A percentile compares a stretch with the other conserved stretches of the same genome.
Evolutionary conservation across 2,113 vertebrate genomes (phyloP).

Genomic region (Ictalurus furcatus): DNA sequence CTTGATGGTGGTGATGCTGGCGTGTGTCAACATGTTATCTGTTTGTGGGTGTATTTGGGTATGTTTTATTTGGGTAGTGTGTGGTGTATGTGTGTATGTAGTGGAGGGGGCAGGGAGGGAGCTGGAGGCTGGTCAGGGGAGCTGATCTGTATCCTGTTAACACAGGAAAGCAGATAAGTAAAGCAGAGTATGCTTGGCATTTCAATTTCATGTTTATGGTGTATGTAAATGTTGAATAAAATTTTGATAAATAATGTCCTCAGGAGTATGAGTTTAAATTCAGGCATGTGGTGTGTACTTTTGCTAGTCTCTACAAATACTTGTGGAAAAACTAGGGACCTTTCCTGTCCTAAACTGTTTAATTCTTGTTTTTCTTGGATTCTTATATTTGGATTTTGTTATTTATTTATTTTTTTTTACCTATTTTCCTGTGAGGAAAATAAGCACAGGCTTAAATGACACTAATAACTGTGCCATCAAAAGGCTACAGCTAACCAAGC

Average conservation of each 20-base stretch:
- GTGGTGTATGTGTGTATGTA: slow-evolving; percentile 3
- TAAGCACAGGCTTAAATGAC: not conserved
- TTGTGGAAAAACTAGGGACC: not conserved
- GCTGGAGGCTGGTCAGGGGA: slow-evolving; percentile 36
- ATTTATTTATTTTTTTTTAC: not conserved
- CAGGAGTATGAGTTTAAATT: slow-evolving; percentile 25
- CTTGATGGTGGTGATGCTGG: slow-evolving; percentile 22
- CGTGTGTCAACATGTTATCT: slow-evolving; percentile 30
- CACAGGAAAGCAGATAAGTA: slow-evolving; percentile 42
- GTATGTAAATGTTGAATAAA: slow-evolving; percentile 45
- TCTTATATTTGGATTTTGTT: not conserved
- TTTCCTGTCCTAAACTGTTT: not conserved
- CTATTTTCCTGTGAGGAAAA: not conserved
- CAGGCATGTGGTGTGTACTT: slow-evolving; percentile 4
- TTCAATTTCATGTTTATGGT: slow-evolving; percentile 53
- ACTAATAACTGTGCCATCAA: not conserved
- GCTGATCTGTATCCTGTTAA: slow-evolving; percentile 53
- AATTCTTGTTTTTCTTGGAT: not conserved
- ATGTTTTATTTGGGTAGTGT: slow-evolving; percentile 33
- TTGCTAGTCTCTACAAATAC: not conserved
- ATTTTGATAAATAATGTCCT: slow-evolving; percentile 22
- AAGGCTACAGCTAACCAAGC: not conserved
- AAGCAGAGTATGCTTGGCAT: not conserved
- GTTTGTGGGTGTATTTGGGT: slow-evolving; percentile 22
- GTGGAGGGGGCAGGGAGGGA: not conserved